Percentiles rank a stretch among this genome's conserved stretches.
These are phyloP conservation scores for Coenonympha glycerion DNA, from an alignment of 2,888 invertebrate genomes.

Conservation along the genomic window DNA sequence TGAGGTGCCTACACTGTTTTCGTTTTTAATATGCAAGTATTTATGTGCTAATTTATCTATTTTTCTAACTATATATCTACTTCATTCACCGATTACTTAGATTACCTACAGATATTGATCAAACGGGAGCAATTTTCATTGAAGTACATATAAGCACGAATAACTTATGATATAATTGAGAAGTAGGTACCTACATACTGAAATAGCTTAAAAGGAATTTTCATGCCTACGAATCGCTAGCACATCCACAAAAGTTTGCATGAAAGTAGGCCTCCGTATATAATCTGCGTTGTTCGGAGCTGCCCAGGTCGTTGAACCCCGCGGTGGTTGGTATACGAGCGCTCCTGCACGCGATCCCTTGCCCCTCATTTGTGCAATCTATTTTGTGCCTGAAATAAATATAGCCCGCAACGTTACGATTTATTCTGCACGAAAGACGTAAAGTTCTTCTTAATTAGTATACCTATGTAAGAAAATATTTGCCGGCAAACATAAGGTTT, in stretches of 20 bases:
- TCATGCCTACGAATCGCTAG: not conserved
- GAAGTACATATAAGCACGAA: no score
- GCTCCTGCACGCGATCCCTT: constrained; percentile 36
- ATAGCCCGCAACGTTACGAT: constrained; percentile 19
- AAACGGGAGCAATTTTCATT: no score
- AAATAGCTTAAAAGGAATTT: not conserved
- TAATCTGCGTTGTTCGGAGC: constrained; percentile 11
- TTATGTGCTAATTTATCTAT: no score
- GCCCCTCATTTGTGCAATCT: constrained; percentile 38
- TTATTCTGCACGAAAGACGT: not conserved
- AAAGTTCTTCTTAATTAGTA: not conserved
- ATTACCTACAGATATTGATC: no score
- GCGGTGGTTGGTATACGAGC: constrained; percentile 38
- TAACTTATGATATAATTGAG: no score
- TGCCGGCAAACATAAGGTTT: no score
- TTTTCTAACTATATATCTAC: no score
- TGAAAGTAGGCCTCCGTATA: not conserved
- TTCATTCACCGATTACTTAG: no score
- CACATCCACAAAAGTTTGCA: not conserved
- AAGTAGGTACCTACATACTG: no score
- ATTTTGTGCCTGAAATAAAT: constrained; percentile 39
- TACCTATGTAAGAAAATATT: not conserved
- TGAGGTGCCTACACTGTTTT: no score
- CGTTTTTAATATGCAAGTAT: no score
- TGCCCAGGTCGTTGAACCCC: constrained; percentile 31